These are phyloP conservation scores for Corynorhinus townsendii DNA, from an alignment of 2,113 vertebrate genomes.

Conservation along the genomic window DNA sequence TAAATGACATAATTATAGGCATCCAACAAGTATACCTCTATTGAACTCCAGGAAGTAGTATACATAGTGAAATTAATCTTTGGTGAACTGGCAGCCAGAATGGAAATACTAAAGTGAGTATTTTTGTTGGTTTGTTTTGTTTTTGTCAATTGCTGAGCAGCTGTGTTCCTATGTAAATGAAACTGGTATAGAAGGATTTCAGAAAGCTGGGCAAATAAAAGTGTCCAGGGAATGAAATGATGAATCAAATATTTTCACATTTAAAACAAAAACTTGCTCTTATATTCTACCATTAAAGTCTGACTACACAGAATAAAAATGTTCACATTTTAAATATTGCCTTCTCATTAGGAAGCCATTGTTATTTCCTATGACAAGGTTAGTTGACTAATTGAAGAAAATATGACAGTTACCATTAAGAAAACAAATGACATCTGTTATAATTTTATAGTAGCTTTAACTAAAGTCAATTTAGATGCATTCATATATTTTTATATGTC, in stretches of 20 bases:
- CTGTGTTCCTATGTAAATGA: not conserved
- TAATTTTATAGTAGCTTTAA: not conserved
- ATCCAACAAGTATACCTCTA: not conserved
- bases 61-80: slow-evolving; percentile 50
- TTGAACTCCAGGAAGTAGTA: not conserved
- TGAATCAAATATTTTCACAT: not conserved
- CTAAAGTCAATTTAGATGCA: not conserved
- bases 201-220: not conserved
- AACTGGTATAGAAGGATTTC: not conserved
- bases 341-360: not conserved
- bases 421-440: not conserved
- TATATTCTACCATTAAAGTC: not conserved
- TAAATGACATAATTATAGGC: not conserved
- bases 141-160: slow-evolving; percentile 23
- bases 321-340: not conserved
- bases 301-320: not conserved
- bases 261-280: not conserved
- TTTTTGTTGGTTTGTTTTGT: not conserved
- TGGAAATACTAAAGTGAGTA: slow-evolving; percentile 21
- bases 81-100: slow-evolving; percentile 18
- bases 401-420: not conserved
- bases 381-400: not conserved
- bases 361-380: not conserved
- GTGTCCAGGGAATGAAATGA: not conserved
- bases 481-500: not conserved